Evolutionary conservation across 2,888 invertebrate genomes (phyloP).

Genomic region (Elegia similella): DNA sequence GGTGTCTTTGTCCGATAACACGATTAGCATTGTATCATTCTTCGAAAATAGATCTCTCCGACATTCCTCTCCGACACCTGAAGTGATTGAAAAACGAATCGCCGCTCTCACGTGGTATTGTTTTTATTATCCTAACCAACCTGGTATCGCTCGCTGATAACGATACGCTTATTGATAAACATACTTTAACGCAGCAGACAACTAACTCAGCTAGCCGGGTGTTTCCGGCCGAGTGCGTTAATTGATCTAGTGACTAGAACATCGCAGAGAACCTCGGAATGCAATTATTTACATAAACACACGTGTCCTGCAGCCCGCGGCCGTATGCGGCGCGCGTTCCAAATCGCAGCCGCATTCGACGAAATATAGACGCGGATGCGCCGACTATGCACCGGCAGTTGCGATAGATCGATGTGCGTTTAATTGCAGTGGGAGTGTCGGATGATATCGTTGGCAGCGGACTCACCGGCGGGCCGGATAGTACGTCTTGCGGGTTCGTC

Average conservation of each 20-base stretch:
- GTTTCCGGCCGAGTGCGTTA: conserved; percentile 38
- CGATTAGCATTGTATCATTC: conserved; percentile 58
- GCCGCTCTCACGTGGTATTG: conserved; percentile 72
- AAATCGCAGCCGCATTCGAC: conserved; percentile 31
- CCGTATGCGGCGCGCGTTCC: conserved; percentile 26
- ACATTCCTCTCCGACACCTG: conserved; percentile 50
- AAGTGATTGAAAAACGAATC: conserved; percentile 48
- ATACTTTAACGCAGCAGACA: conserved; percentile 21
- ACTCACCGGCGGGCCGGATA: conserved; percentile 86
- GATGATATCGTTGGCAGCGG: conserved; percentile 37
- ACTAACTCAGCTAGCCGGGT: conserved; percentile 18
- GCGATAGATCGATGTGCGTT: conserved; percentile 43
- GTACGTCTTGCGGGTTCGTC: conserved; percentile 85
- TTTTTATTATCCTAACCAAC: conserved; percentile 66
- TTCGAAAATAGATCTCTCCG: conserved; percentile 65
- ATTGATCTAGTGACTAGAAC: conserved; percentile 41
- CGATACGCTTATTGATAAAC: conserved; percentile 48
- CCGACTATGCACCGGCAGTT: conserved; percentile 21
- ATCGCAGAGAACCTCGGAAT: conserved; percentile 46
- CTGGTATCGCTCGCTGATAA: conserved; percentile 59
- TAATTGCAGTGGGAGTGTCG: conserved; percentile 41
- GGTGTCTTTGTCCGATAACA: conserved; percentile 74
- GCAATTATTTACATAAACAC: conserved; percentile 66
- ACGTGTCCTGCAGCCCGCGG: conserved; percentile 40
- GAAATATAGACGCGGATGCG: conserved; percentile 34